phyloP scores from a whole-genome alignment of 2,888 invertebrate species.

The Acrocyrtus sp. region DNA sequence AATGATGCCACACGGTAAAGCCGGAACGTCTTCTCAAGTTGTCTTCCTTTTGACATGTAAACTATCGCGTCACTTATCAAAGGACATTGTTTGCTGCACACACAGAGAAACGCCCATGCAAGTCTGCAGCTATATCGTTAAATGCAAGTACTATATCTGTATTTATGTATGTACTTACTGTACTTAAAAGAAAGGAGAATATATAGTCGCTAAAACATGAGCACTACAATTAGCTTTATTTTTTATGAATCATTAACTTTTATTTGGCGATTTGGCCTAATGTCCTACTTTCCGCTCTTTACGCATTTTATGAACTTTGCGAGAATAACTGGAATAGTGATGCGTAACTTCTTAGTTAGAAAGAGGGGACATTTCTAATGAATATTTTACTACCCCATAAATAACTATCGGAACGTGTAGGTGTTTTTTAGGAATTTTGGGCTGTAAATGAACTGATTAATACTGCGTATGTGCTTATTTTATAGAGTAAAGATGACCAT shows the following conservation, averaged over 20 bases:
- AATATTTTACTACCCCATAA: constrained; percentile 11
- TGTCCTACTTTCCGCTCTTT: too few species aligned
- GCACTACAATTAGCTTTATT: not conserved
- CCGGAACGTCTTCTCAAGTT: constrained; percentile 38
- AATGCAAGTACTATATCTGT: too few species aligned
- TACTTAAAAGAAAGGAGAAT: not conserved
- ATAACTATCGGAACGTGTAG: not conserved
- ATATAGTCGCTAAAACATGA: not conserved
- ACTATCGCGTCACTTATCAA: constrained; percentile 44
- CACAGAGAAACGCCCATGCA: not conserved
- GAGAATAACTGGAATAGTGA: too few species aligned
- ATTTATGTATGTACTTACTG: too few species aligned
- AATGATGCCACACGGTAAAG: constrained; percentile 41
- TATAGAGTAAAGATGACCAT: not conserved
- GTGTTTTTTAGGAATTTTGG: constrained; percentile 6
- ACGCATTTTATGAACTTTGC: too few species aligned
- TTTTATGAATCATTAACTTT: constrained; percentile 12
- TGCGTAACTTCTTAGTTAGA: too few species aligned
- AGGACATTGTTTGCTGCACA: not conserved
- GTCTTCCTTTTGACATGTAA: constrained; percentile 37
- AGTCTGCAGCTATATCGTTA: not conserved
- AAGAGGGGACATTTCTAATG: too few species aligned
- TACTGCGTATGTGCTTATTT: not conserved
- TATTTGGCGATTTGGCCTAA: too few species aligned
- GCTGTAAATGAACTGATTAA: constrained; percentile 1